phyloP scores from a whole-genome alignment of 2,113 vertebrate species.

The Triplophysa siluroides region DNA sequence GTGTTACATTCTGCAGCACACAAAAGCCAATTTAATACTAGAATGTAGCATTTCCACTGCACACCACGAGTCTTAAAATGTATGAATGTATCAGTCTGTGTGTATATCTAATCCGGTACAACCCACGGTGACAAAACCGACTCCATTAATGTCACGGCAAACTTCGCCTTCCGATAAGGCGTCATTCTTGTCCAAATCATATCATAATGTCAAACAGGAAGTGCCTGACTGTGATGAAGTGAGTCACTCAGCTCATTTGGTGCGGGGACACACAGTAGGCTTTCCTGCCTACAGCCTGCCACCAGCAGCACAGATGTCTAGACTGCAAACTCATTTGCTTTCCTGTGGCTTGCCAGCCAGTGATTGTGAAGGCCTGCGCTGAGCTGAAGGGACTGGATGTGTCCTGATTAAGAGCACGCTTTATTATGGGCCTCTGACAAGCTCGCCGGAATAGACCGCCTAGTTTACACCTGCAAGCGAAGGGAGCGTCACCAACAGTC shows the following conservation, averaged over 20 bases:
- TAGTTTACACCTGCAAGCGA: conserved; percentile 73
- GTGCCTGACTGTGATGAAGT: conserved; percentile 29
- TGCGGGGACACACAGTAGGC: conserved; percentile 46
- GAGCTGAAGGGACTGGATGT: conserved; percentile 69
- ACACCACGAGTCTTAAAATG: background rate
- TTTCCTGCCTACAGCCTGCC: conserved; percentile 47
- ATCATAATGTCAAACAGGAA: conserved; percentile 45
- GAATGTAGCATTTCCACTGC: background rate
- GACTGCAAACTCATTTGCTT: conserved; percentile 78
- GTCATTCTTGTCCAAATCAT: conserved; percentile 19
- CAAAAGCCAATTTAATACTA: background rate
- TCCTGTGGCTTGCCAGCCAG: conserved; percentile 70
- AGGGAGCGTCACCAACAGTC: conserved; percentile 36
- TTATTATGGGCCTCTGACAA: conserved; percentile 76
- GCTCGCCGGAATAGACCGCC: conserved; percentile 71
- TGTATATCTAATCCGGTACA: background rate
- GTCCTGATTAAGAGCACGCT: conserved; percentile 77
- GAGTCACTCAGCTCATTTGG: conserved; percentile 39
- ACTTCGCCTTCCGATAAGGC: conserved; percentile 1
- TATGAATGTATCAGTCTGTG: background rate
- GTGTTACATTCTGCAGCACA: background rate
- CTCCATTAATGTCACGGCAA: background rate
- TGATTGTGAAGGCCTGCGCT: conserved; percentile 73
- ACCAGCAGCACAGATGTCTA: conserved; percentile 67
- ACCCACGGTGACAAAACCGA: background rate